Evolutionary conservation across 2,888 invertebrate genomes (phyloP), one percentile per base, ranked within the genome.

Genomic region (Caenorhabditis afra): DNA sequence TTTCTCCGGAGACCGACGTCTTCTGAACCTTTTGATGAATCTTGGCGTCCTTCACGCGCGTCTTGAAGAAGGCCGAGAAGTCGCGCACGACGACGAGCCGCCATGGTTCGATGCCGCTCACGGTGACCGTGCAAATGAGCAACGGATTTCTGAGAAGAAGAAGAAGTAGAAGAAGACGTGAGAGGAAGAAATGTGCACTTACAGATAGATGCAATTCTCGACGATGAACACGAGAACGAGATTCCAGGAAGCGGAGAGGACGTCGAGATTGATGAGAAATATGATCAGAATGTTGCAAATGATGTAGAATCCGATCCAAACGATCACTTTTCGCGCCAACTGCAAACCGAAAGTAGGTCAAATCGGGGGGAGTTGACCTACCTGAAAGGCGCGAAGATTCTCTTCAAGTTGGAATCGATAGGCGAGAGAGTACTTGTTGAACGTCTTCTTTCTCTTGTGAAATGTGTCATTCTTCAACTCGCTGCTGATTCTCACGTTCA

Each of bases 391-490:
- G 22, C 58, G 49, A 18, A 74, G 20, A 23, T 74, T 74, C 47
- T 74, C 74, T 16, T 74, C 65, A 8, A 65, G 29, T 37, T 74
- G 74, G 47, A 74, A 74, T 22, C 74, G 29, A 59, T 58, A 65
- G 0, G 65, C 74, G 35, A 74, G 10, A 2, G 74, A 65, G 29
- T 74, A 74, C 37, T 53, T 52, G 12, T 68, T 59, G 14, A 64
- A 73, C 11, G 57, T 57, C 18, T 50, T 65, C 45, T 44, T 11
- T 29, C 55, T 23, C 16, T 57, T 73, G 22, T 58, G 1, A 14
- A 29, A 41, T 0, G 57, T 64, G n/a, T 57, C 57, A 8, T 74
- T 65, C 20, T 59, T 68, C 44, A 52, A 29, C 8, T 59, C 14
- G 10, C 35, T 68, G 37, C 20, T 53, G 12, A 74, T 52, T 23